Evolutionary conservation across 2,888 invertebrate species (phyloP), one percentile per base, ranked within the genome.

Genomic region (Ceraclea dissimilis): DNA sequence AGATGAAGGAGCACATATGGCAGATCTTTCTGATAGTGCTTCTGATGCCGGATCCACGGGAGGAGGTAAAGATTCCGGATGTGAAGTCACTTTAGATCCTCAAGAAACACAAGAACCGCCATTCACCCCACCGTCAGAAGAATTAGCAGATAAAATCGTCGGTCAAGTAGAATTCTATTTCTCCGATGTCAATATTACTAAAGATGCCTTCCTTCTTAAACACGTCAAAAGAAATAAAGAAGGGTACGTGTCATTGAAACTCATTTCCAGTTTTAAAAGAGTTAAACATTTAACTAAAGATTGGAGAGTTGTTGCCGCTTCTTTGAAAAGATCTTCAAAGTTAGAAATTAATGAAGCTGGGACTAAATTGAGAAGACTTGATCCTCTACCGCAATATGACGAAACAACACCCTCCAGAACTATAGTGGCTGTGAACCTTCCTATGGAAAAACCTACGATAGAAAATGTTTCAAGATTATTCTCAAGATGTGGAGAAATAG

Each of bases 121-220:
- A 1, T 85, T 84, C 69, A 72, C 74, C 1, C 80, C 82, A 1
- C 91, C 90, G 0, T 85, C 83, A 63, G 89, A 89, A 2, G 90
- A 90, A 64, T 71, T 90, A 31, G 83, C 88, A 11, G 82, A 85
- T 60, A 83, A 87, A 65, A 92, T 93, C 64, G 84, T 88, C 51
- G 81, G 86, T 49, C 93, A 93, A 69, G 95, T 96, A 20, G 96
- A 97, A 74, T 93, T 90, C 69, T 96, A 96, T 73, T 96, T 97
- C 74, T 93, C 93, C 60, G 93, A 97, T 68, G 92, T 90, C 51
- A 94, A 93, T 70, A 92, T 97, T 64, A 84, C 93, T 2, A 95
- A 95, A 70, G 96, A 97, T 69, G 93, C 95, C 13, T 97, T 97
- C 72, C 78, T 97, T 48, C 74, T 96, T 61, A 97, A 97, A 70